Evolutionary conservation across 2,797 vertebrate genomes (phyloP).

Genomic region (Urophycis tenuis): DNA sequence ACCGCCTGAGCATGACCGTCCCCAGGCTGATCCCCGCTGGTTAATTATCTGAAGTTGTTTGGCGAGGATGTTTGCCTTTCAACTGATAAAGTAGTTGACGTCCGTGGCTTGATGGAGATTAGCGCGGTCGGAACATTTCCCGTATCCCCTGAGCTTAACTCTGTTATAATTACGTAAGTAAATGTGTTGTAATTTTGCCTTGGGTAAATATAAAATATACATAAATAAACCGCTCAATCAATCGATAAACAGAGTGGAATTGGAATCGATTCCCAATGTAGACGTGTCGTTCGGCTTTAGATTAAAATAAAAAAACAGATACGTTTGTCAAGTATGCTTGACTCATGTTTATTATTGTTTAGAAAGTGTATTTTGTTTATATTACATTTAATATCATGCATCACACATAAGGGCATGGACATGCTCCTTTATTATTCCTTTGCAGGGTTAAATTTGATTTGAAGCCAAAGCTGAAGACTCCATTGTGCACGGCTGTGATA

Average conservation of each 20-base stretch:
- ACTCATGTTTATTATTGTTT: not conserved
- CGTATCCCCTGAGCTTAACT: not conserved
- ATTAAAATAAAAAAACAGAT: not conserved
- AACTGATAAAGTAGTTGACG: not conserved
- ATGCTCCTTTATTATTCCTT: not conserved
- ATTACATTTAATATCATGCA: not conserved
- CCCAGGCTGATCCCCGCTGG: not conserved
- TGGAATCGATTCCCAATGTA: not conserved
- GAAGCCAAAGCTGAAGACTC: not conserved
- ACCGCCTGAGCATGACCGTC: not conserved
- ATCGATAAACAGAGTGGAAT: not conserved
- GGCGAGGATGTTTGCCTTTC: not conserved
- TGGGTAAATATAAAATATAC: not conserved
- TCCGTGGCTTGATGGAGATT: not conserved
- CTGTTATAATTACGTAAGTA: not conserved
- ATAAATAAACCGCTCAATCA: not conserved
- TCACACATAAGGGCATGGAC: not conserved
- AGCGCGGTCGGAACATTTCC: conserved; percentile 3
- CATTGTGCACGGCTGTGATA: not conserved
- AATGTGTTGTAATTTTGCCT: not conserved
- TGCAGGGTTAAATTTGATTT: not conserved
- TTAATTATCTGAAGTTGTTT: not conserved
- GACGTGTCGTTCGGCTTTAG: not conserved
- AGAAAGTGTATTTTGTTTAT: not conserved
- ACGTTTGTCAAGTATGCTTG: not conserved